These are phyloP conservation scores for Melieria picta DNA, from an alignment of 2,888 invertebrate species.

Conservation along the genomic window DNA sequence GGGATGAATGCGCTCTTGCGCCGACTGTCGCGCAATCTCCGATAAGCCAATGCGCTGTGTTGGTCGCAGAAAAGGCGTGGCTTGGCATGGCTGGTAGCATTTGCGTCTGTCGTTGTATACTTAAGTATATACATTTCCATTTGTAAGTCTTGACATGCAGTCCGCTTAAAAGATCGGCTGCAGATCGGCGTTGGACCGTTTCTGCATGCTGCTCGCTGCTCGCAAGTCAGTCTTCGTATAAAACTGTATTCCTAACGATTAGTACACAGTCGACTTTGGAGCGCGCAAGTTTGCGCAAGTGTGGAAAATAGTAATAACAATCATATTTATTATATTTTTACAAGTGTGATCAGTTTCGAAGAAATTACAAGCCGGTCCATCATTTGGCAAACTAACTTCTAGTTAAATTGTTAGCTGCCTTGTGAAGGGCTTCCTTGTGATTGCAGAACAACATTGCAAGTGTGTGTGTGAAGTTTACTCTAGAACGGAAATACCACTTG, in stretches of 20 bases:
- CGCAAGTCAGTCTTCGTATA: neutral
- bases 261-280: constrained; percentile 10
- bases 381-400: constrained; percentile 64
- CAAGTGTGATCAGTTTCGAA: too few relatives aligned
- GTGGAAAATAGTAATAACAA: constrained; percentile 22
- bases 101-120: too few relatives aligned
- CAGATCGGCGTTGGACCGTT: too few relatives aligned
- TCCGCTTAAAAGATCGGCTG: too few relatives aligned
- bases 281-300: constrained; percentile 8
- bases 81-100: too few relatives aligned
- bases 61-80: too few relatives aligned
- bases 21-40: too few relatives aligned
- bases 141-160: too few relatives aligned
- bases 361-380: constrained; percentile 62
- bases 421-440: constrained; percentile 66
- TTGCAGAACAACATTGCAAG: constrained; percentile 48
- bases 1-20: too few relatives aligned
- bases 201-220: neutral
- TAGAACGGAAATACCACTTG: neutral
- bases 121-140: too few relatives aligned
- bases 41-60: too few relatives aligned
- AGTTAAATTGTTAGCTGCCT: constrained; percentile 65
- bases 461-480: neutral
- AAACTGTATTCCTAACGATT: neutral
- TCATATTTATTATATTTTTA: neutral